phyloP scores from a whole-genome alignment of 2,113 vertebrate genomes.

The Tenrec ecaudatus region DNA sequence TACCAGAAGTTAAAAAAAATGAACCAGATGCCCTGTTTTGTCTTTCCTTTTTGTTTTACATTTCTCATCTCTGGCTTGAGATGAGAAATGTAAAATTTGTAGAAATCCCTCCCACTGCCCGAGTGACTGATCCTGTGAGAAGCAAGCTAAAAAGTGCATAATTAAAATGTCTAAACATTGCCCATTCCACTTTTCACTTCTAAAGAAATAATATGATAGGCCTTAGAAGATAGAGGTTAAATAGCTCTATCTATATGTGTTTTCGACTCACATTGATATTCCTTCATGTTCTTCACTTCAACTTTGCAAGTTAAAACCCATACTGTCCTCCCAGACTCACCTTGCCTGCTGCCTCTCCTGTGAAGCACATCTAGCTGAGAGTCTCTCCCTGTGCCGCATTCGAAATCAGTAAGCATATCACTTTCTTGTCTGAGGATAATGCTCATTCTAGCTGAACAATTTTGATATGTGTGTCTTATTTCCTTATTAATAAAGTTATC shows the following conservation, averaged over 20 bases:
- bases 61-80: not conserved
- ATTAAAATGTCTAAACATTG: not conserved
- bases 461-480: not conserved
- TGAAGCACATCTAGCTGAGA: not conserved
- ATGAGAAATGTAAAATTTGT: not conserved
- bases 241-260: not conserved
- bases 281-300: not conserved
- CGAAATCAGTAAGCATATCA: not conserved
- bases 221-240: too few species aligned
- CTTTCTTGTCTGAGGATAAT: not conserved
- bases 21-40: not conserved
- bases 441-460: not conserved
- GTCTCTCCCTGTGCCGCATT: not conserved
- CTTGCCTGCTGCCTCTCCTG: not conserved
- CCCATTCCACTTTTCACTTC: not conserved
- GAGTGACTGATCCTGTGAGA: not conserved
- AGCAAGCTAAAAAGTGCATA: not conserved
- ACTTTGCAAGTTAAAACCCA: too few species aligned
- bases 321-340: not conserved
- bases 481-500: too few species aligned
- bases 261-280: not conserved
- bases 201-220: not conserved
- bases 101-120: not conserved
- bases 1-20: not conserved
- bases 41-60: not conserved